These are phyloP conservation scores for Ophioninae sp. DNA, from an alignment of 2,888 invertebrate genomes.

Conservation along the genomic window DNA sequence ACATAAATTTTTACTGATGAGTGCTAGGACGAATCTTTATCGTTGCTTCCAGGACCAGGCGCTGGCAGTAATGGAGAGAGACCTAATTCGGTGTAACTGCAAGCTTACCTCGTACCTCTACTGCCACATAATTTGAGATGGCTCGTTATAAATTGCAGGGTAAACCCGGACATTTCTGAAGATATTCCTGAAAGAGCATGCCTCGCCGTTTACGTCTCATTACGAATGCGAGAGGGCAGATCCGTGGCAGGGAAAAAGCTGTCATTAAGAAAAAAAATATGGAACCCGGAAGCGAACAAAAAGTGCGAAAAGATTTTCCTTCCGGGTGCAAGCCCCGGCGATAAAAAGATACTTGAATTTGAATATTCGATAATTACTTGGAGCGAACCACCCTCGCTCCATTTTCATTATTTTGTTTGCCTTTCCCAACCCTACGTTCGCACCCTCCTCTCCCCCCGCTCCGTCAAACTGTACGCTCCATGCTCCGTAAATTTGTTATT, in stretches of 20 bases:
- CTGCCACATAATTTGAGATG: not conserved
- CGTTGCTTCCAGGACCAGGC: not conserved
- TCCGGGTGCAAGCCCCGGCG: not conserved
- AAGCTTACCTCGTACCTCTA: constrained; percentile 7
- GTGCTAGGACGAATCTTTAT: not conserved
- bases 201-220: constrained; percentile 2
- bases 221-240: not conserved
- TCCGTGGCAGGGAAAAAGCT: not conserved
- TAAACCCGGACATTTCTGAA: not conserved
- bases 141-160: constrained; percentile 26
- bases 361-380: constrained; percentile 30
- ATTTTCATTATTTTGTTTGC: constrained; percentile 19
- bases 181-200: not conserved
- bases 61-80: not conserved
- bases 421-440: not conserved
- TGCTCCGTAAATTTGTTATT: not conserved
- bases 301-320: constrained; percentile 1
- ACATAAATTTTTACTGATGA: no score
- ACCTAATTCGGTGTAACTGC: constrained; percentile 30
- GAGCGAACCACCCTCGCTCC: not conserved
- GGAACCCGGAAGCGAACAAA: constrained; percentile 3
- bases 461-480: no score
- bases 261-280: constrained; percentile 13
- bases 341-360: constrained; percentile 11
- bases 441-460: not conserved